These are phyloP conservation scores for Fragum sueziense DNA, from an alignment of 2,888 invertebrate genomes.

Conservation along the genomic window DNA sequence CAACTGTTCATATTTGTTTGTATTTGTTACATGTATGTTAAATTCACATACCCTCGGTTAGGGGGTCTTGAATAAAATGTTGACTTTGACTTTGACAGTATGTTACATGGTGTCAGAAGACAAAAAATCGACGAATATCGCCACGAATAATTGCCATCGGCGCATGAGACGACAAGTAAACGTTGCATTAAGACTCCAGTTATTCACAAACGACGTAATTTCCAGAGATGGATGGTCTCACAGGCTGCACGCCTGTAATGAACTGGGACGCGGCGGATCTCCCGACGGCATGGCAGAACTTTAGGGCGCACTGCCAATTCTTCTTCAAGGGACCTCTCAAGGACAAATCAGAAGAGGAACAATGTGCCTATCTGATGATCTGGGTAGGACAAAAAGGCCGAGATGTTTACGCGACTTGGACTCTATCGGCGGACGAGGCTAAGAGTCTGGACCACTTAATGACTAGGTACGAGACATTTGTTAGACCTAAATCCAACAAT, in stretches of 20 bases:
- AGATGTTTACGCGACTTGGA: slow-evolving; percentile 13
- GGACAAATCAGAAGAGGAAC: slow-evolving; percentile 1
- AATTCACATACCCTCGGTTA: no score
- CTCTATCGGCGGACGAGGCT: slow-evolving; percentile 18
- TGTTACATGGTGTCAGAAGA: background rate
- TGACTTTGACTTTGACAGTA: background rate
- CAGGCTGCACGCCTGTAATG: background rate
- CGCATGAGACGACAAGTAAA: background rate
- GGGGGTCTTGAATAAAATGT: background rate
- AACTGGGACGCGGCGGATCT: slow-evolving; percentile 13
- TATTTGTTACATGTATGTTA: no score
- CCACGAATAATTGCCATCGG: background rate
- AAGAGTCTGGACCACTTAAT: slow-evolving; percentile 14
- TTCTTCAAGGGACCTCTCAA: slow-evolving; percentile 13
- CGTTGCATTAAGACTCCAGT: background rate
- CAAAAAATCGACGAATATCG: background rate
- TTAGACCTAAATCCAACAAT: slow-evolving; percentile 44
- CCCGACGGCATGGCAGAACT: background rate
- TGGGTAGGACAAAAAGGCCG: slow-evolving; percentile 14
- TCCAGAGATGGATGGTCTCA: background rate
- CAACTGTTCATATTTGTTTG: no score
- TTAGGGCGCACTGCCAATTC: background rate
- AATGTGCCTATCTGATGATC: slow-evolving; percentile 18
- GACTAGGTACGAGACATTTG: slow-evolving; percentile 33
- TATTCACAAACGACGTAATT: background rate